Conservation (phyloP, 2,888 invertebrate species). For the Phania funesta region DNA sequence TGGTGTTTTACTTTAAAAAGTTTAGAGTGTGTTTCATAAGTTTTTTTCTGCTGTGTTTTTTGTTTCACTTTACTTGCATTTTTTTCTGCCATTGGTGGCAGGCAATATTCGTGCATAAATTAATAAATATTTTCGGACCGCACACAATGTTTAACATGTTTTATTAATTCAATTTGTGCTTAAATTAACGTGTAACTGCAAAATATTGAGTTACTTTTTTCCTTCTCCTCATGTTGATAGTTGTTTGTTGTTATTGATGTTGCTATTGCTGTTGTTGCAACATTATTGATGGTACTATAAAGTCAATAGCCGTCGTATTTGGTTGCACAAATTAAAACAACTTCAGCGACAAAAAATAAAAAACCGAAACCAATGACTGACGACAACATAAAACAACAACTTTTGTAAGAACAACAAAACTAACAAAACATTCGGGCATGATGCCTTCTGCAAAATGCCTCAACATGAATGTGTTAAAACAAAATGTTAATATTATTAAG, state of each 20-base stretch:
- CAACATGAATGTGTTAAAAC: slow-evolving; percentile 45
- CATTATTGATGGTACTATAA: slow-evolving; percentile 17
- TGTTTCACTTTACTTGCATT: slow-evolving; percentile 22
- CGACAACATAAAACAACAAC: slow-evolving; percentile 49
- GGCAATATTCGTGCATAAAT: slow-evolving; percentile 76
- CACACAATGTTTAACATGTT: slow-evolving; percentile 81
- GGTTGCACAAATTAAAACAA: slow-evolving; percentile 56
- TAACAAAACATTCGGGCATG: slow-evolving; percentile 40
- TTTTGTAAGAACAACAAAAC: slow-evolving; percentile 48
- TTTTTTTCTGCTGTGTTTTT: slow-evolving; percentile 19
- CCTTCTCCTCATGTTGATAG: slow-evolving; percentile 16
- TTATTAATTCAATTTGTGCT: slow-evolving; percentile 81
- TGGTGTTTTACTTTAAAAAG: slow-evolving; percentile 11
- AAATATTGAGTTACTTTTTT: slow-evolving; percentile 75
- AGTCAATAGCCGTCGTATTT: slow-evolving; percentile 46
- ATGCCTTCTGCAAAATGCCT: slow-evolving; percentile 36
- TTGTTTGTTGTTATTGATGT: slow-evolving; percentile 31
- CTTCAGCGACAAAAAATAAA: not conserved
- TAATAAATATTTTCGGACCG: slow-evolving; percentile 79
- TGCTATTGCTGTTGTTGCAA: slow-evolving; percentile 37
- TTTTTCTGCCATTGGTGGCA: slow-evolving; percentile 56
- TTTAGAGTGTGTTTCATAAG: slow-evolving; percentile 13
- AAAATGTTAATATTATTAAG: slow-evolving; percentile 15
- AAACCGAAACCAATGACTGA: slow-evolving; percentile 26
- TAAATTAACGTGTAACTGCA: slow-evolving; percentile 80